Base-by-base conservation (phyloP, 2,113 vertebrate species). In the Triplophysa tibetana region DNA sequence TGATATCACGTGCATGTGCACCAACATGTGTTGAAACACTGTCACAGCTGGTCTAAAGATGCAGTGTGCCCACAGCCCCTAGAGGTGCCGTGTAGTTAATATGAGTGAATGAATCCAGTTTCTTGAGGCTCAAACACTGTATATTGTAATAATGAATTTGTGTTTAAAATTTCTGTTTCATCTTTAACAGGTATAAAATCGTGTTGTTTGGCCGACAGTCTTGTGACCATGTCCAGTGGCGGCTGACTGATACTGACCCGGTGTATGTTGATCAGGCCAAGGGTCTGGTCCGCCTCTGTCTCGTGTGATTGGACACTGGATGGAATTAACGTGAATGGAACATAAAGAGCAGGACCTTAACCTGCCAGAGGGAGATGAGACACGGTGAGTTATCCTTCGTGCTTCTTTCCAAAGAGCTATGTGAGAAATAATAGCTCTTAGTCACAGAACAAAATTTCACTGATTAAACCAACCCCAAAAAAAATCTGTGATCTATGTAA, bases 291-390 rank as follows among this genome's bases (percentile, higher is more conserved):
- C 86, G 91, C 92, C 92, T 94, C 92, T 92, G 92, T 94, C 93
- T 93, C 92, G 87, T 91, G 84, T 91, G 88, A 93, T 94, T 94
- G 91, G 91, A 88, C 87, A 89, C 92, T 94, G 92, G 91, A 94
- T 94, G 93, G 92, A 93, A 94, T 94, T 92, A 91, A 93, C 90
- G 93, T 94, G 93, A 94, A 94, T 94, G 93, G 92, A 94, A 92
- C 90, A 92, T 90, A 90, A 92, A 85, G 93, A 93, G 92, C 91
- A 92, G 88, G 91, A 93, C 86, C 89, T 88, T 90, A 93, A 89
- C 91, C 91, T 88, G 91, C 90, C 90, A 91, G 93, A 94, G 89
- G 90, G 90, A 88, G 93, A 93, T 87, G 92, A 93, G 90, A 93
- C 92, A 91, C 83, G 89, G 93, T 93, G 86, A 89, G 92, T 81